A percentile compares a stretch with the other conserved stretches of the same genome.
These are phyloP conservation scores for Chondrilla cf. caribensis DNA, from an alignment of 37 sponge, comb jelly and placozoan species.

Conservation along the genomic window DNA sequence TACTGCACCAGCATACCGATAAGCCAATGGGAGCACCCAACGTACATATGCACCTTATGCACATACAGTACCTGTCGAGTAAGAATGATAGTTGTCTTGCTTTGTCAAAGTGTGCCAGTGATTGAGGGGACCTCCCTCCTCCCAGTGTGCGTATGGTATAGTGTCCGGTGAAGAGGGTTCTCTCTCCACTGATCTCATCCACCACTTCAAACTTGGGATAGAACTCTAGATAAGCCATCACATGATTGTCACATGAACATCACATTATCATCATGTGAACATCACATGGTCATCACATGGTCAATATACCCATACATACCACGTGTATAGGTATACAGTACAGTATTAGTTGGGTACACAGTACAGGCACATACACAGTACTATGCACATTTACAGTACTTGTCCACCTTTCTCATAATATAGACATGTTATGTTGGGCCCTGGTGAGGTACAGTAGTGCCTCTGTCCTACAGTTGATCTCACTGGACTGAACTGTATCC, in stretches of 20 bases:
- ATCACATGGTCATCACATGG: too few species aligned
- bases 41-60: neutral
- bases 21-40: too few species aligned
- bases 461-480: neutral
- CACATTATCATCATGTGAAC: too few species aligned
- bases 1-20: too few species aligned
- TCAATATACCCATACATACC: too few species aligned
- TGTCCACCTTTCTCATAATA: constrained; percentile 14
- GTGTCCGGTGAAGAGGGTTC: constrained; percentile 1
- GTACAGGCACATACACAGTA: neutral
- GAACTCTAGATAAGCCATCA: too few species aligned
- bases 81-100: neutral
- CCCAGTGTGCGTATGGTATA: constrained; percentile 40
- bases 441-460: constrained; percentile 35
- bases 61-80: neutral
- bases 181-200: constrained; percentile 38
- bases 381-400: neutral
- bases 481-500: constrained; percentile 27
- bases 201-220: constrained; percentile 33
- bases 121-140: constrained; percentile 24
- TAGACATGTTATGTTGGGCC: neutral
- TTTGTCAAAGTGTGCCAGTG: constrained; percentile 22
- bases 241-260: too few species aligned
- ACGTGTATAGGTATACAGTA: too few species aligned
- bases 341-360: too few species aligned